Conservation (phyloP, 2,888 invertebrate genomes). For the Meteorus cinctellus region DNA sequence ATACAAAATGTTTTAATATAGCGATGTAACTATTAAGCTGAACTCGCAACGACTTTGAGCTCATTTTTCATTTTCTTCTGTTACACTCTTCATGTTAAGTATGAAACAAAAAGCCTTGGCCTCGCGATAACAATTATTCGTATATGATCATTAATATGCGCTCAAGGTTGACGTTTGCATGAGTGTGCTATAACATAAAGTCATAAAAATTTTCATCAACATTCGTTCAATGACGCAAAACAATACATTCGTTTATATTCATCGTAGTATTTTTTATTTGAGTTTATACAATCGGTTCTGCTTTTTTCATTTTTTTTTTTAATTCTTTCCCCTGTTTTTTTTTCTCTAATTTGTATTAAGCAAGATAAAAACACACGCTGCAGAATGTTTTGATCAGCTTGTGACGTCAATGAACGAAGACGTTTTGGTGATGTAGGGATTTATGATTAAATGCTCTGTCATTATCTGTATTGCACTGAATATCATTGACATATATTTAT, state of each 20-base stretch:
- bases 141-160: constrained; percentile 35
- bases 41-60: not conserved
- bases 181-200: not conserved
- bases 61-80: not conserved
- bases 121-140: constrained; percentile 43
- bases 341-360: not conserved
- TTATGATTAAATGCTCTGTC: not conserved
- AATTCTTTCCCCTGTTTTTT: not conserved
- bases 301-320: not conserved
- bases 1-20: not conserved
- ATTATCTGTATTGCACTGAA: not conserved
- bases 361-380: not conserved
- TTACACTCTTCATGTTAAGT: not conserved
- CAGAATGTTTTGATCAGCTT: constrained; percentile 1
- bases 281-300: not conserved
- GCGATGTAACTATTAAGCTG: not conserved
- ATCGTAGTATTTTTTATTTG: not conserved
- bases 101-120: constrained; percentile 29
- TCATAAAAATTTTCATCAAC: constrained; percentile 28
- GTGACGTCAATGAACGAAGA: constrained; percentile 3
- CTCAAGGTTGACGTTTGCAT: constrained; percentile 26
- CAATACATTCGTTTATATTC: not conserved
- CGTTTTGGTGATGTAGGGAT: not conserved
- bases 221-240: constrained; percentile 8
- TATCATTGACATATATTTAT: not conserved